phyloP scores from a whole-genome alignment of 2,888 invertebrate species.

The Ligdia adustata region DNA sequence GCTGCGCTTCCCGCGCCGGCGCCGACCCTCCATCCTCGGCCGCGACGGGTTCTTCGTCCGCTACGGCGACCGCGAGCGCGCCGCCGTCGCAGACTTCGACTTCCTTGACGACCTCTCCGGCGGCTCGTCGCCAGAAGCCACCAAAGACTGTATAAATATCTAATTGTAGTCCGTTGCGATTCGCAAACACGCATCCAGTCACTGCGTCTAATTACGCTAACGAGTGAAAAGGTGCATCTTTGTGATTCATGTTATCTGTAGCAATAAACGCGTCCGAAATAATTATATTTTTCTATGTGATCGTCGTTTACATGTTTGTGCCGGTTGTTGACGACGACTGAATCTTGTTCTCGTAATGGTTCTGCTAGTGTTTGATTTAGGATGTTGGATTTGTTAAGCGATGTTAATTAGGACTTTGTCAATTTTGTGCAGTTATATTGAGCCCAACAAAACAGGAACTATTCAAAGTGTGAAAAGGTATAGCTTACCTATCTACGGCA shows the following conservation, averaged over 20 bases:
- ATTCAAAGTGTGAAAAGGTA: not conserved
- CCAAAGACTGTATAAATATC: slow-evolving; percentile 61
- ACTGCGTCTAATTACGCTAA: not conserved
- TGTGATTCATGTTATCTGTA: slow-evolving; percentile 41
- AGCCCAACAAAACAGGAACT: slow-evolving; percentile 1
- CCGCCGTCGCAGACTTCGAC: slow-evolving; percentile 91
- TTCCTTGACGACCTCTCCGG: slow-evolving; percentile 88
- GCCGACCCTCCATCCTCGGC: slow-evolving; percentile 89
- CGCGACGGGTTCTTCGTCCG: slow-evolving; percentile 90
- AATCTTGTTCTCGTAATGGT: slow-evolving; percentile 37
- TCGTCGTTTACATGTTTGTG: slow-evolving; percentile 42
- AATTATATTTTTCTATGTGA: slow-evolving; percentile 74
- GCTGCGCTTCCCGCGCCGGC: slow-evolving; percentile 75
- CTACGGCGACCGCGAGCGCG: slow-evolving; percentile 90
- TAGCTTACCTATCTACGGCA: too few species aligned
- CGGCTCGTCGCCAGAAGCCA: slow-evolving; percentile 68
- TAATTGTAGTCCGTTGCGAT: not conserved
- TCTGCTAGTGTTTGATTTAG: slow-evolving; percentile 38
- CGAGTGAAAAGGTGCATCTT: not conserved
- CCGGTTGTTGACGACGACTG: slow-evolving; percentile 39
- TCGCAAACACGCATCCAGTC: not conserved
- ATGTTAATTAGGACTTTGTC: slow-evolving; percentile 27
- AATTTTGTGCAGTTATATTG: slow-evolving; percentile 22
- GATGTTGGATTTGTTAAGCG: slow-evolving; percentile 24
- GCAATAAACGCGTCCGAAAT: slow-evolving; percentile 67